Evolutionary conservation across 1,140 invertebrate species (phyloP).

Genomic region (Eueides isabella): DNA sequence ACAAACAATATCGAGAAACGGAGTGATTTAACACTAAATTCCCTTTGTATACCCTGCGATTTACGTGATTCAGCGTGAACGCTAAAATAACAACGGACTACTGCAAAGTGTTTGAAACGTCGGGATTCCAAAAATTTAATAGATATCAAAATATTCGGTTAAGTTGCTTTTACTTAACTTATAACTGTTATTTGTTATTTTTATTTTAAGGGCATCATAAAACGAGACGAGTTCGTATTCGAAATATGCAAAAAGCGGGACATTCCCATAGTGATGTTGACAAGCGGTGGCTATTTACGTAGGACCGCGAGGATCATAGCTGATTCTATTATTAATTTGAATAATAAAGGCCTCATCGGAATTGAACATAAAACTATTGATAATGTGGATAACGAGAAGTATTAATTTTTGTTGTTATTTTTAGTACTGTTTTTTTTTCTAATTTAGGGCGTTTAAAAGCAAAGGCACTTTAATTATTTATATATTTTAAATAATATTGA

Average conservation of each 20-base stretch:
- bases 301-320: slow-evolving; percentile 91
- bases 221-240: slow-evolving; percentile 93
- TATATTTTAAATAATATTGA: no score
- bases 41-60: neutral
- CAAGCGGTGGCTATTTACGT: slow-evolving; percentile 92
- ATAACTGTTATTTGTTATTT: no score
- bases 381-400: neutral
- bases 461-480: no score
- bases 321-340: slow-evolving; percentile 86
- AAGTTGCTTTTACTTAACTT: no score
- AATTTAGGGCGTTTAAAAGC: no score
- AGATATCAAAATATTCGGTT: no score
- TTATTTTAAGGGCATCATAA: slow-evolving; percentile 25
- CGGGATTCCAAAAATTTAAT: no score
- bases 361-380: slow-evolving; percentile 2
- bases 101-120: no score
- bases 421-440: neutral
- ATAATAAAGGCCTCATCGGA: slow-evolving; percentile 59
- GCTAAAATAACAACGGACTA: no score
- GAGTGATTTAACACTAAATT: neutral
- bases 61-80: neutral
- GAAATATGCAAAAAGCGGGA: slow-evolving; percentile 83
- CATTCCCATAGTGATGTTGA: slow-evolving; percentile 94
- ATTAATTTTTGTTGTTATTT: neutral
- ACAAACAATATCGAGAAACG: neutral